Conservation (phyloP, 2,797 vertebrate species). For the Neostethus bicornis region DNA sequence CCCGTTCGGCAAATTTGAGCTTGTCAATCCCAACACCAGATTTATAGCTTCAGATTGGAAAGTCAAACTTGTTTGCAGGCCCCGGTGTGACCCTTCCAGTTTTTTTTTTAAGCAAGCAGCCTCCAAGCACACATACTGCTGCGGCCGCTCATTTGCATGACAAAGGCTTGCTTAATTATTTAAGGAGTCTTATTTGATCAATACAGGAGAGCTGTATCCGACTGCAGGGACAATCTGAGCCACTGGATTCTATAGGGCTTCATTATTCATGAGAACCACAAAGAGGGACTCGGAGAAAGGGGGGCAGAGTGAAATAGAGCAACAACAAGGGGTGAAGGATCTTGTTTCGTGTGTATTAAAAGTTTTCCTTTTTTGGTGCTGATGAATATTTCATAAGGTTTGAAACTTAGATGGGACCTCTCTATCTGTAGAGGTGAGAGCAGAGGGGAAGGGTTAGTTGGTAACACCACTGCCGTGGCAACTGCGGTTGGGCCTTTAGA, state of each 20-base stretch:
- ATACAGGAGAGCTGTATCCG: conserved; percentile 80
- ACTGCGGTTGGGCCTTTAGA: conserved; percentile 49
- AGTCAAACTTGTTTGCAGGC: conserved; percentile 37
- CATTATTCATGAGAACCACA: conserved; percentile 79
- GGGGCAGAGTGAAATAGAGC: conserved; percentile 64
- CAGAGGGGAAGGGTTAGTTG: conserved; percentile 56
- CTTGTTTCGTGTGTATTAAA: conserved; percentile 79
- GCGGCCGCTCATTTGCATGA: conserved; percentile 80
- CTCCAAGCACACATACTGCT: conserved; percentile 40
- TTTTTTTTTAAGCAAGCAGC: conserved; percentile 44
- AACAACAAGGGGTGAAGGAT: conserved; percentile 68
- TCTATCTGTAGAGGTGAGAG: conserved; percentile 63
- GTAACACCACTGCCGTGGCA: conserved; percentile 46
- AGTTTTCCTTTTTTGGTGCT: conserved; percentile 76
- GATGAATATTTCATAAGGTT: conserved; percentile 79
- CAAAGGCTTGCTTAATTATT: conserved; percentile 84
- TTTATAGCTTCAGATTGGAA: conserved; percentile 20
- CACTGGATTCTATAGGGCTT: conserved; percentile 72
- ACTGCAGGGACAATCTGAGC: conserved; percentile 80
- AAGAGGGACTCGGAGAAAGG: conserved; percentile 55
- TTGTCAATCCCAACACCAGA: background rate
- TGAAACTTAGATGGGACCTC: conserved; percentile 76
- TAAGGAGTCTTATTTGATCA: conserved; percentile 82
- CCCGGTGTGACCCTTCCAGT: conserved; percentile 49
- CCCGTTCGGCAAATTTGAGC: conserved; percentile 34